Percentiles rank a stretch among this genome's conserved stretches.
Conservation (phyloP, 2,797 vertebrate species). For the Pseudochirops cupreus region DNA sequence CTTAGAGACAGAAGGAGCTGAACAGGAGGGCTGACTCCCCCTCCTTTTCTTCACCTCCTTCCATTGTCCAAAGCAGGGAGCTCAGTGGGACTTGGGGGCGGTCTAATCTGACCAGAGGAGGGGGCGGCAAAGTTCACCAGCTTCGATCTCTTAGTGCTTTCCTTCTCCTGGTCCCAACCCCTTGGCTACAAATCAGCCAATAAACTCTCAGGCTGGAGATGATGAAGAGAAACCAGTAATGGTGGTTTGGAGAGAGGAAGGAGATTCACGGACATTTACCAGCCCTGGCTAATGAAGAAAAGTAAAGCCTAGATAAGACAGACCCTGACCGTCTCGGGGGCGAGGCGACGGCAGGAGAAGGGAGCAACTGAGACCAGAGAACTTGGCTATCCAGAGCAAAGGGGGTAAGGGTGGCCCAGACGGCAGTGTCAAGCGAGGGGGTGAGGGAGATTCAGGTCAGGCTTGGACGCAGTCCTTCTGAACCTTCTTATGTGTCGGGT, state of each 20-base stretch:
- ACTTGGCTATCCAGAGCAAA: too few relatives aligned
- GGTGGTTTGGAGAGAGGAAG: background rate
- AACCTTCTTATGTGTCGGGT: background rate
- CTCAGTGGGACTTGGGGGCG: background rate
- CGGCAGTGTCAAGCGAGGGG: background rate
- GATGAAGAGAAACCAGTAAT: background rate
- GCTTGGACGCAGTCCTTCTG: too few relatives aligned
- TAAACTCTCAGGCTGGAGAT: too few relatives aligned
- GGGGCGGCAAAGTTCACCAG: background rate
- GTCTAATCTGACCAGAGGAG: too few relatives aligned
- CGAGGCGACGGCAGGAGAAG: too few relatives aligned
- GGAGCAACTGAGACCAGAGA: too few relatives aligned
- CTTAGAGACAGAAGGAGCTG: too few relatives aligned
- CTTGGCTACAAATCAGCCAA: too few relatives aligned
- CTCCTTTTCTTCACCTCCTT: background rate
- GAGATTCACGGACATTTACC: background rate
- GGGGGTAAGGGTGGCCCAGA: background rate
- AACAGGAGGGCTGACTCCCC: background rate
- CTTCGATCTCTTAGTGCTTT: background rate
- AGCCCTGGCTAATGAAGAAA: background rate
- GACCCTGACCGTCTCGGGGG: rapidly evolving
- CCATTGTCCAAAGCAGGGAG: background rate
- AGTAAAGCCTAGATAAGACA: too few relatives aligned
- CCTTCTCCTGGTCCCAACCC: too few relatives aligned
- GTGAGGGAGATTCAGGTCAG: background rate